Base-by-base conservation (phyloP, 2,113 vertebrate genomes). In the Psettodes erumei region DNA sequence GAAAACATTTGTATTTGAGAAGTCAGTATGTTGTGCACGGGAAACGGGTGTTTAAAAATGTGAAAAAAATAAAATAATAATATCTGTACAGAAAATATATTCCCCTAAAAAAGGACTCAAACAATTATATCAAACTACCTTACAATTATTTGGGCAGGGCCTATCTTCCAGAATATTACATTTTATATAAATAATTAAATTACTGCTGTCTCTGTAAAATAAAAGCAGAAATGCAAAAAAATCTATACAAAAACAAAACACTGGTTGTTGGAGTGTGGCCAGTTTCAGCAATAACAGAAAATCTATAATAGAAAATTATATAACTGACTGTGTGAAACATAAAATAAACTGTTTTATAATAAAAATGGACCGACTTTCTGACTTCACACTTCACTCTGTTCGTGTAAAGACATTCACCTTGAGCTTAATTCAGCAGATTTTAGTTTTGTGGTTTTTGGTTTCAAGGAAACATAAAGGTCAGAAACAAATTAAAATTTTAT, bases 331-430 rank as follows among this genome's bases (percentile, higher is more conserved):
- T 47, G 15, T 77, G n/a, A 21, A 68, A 72, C 30, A 68, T 30
- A 16, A 55, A 81, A 76, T 42, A 62, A 82, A 60, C 28, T 10
- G 15, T 67, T 85, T 76, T 83, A 15, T 84, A 76, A 62, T 50
- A 74, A 83, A 66, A 66, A 15, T 0, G 10, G 27, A 1, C 16
- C 11, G 8, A n/a, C 15, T 69, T 35, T 23, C 8, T 48, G 50
- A n/a, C 56, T 40, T 37, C 2, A n/a, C n/a, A n/a, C n/a, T n/a
- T n/a, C 6, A 23, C n/a, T 28, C 8, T 42, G 23, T 38, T 13
- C 2, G 16, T 30, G 23, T 12, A 21, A 38, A 55, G 5, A 55
- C 11, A 16, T 23, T 25, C 1, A 35, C 4, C 13, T 35, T 19
- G 30, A 8, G 19, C 30, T 1, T 51, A 21, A 12, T 60, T 40